A percentile compares a stretch with the other conserved stretches of the same genome.
Conservation (phyloP, 2,113 vertebrate genomes). For the Cettia cetti region DNA sequence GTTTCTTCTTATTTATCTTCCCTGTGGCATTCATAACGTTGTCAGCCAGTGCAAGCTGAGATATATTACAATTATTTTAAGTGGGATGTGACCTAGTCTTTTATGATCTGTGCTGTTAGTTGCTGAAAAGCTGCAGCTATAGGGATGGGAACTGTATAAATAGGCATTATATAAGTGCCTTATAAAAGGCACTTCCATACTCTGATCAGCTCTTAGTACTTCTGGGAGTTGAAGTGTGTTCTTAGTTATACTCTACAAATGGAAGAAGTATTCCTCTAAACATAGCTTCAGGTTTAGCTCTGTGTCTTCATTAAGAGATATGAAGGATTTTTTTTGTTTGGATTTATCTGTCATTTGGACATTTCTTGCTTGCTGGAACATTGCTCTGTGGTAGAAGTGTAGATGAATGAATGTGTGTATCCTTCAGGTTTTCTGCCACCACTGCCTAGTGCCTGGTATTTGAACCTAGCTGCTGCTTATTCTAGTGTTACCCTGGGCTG, state of each 20-base stretch:
- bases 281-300: neutral
- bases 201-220: neutral
- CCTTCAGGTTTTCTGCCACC: neutral
- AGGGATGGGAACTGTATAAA: neutral
- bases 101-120: neutral
- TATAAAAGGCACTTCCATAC: neutral
- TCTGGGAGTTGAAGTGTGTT: neutral
- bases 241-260: neutral
- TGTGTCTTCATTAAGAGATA: neutral
- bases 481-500: neutral
- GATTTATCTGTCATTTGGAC: neutral
- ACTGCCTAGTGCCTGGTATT: neutral
- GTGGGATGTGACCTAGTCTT: neutral
- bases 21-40: neutral
- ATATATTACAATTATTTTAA: neutral
- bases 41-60: neutral
- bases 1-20: neutral
- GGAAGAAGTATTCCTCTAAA: neutral
- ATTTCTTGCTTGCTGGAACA: neutral
- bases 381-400: neutral
- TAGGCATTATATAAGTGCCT: neutral
- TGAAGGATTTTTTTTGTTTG: neutral
- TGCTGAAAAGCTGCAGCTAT: neutral
- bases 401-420: neutral
- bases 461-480: neutral